Conservation (phyloP, 2,797 vertebrate genomes). For the Amblyraja radiata region DNA sequence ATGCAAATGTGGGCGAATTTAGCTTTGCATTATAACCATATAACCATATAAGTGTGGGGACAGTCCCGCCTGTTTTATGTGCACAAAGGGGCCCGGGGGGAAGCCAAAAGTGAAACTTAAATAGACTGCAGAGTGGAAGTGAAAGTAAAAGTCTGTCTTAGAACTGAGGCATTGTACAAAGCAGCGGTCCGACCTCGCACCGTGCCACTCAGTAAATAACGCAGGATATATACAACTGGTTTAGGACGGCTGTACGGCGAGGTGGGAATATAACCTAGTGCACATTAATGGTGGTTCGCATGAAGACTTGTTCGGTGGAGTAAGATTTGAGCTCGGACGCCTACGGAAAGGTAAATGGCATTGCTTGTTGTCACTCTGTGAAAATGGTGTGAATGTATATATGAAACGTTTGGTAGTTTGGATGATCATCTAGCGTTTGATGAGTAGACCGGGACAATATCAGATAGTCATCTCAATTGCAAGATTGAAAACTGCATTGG, state of each 20-base stretch:
- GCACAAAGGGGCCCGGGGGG: neutral
- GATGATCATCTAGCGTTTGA: neutral
- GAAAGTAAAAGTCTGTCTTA: neutral
- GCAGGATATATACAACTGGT: neutral
- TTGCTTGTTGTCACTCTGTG: too few species aligned
- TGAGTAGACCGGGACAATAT: neutral
- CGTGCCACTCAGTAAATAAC: neutral
- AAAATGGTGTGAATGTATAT: too few species aligned
- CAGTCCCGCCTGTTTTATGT: neutral
- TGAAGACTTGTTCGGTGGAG: neutral
- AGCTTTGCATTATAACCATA: neutral
- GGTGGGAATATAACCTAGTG: neutral
- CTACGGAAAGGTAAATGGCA: neutral
- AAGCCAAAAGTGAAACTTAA: neutral
- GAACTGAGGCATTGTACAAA: neutral
- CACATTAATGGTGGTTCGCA: neutral
- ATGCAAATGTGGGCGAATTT: neutral
- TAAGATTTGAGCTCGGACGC: neutral
- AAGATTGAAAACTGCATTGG: neutral
- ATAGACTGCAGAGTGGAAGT: neutral
- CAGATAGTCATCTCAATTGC: neutral
- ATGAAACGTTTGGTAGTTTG: neutral
- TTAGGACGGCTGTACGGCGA: neutral
- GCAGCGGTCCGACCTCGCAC: neutral
- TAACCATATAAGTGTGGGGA: too few species aligned